Base-by-base conservation (phyloP, 1,140 invertebrate genomes). In the Samia ricini region DNA sequence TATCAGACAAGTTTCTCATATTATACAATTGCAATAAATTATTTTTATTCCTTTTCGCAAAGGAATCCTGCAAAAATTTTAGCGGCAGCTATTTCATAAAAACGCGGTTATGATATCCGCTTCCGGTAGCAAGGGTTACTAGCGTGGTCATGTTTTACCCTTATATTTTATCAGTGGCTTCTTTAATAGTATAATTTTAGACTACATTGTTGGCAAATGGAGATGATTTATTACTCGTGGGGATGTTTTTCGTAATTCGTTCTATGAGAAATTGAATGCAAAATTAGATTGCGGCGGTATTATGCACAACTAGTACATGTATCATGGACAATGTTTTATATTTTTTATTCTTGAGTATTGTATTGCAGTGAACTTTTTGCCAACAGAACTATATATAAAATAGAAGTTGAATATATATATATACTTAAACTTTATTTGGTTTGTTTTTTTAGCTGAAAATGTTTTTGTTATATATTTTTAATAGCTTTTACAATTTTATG, bases 41-140 rank as follows among this genome's bases (percentile, higher is more conserved):
- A 42, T 42, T 12, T 42, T 42, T 42, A 42, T 42, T 12, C 33
- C 4, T 15, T 0, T 15, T 42, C n/a, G 8, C n/a, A 15, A 0
- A 42, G 58, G 18, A 4, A 61, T 61, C 60, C 65, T 67, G 68
- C 58, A 60, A 68, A 71, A 66, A 70, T 68, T 64, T 65, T 68
- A 52, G 60, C 61, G 64, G 51, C 56, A 67, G 63, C 63, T 68
- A 70, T 70, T 72, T 65, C 60, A 69, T 77, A 78, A 76, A 66
- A 79, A 67, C 63, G 23, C 56, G 59, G 63, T 63, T 67, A 66
- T 72, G 68, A 72, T 67, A 73, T 77, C 66, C 68, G 63, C 66
- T 74, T 82, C 79, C 79, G 61, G 76, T 65, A 58, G 76, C 64
- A 81, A 83, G 79, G 81, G 81, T 80, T 77, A 63, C 71, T 64